Percentiles rank a stretch among this genome's conserved stretches.
These are phyloP conservation scores for Saxicola maurus DNA, from an alignment of 2,797 vertebrate genomes.

Conservation along the genomic window DNA sequence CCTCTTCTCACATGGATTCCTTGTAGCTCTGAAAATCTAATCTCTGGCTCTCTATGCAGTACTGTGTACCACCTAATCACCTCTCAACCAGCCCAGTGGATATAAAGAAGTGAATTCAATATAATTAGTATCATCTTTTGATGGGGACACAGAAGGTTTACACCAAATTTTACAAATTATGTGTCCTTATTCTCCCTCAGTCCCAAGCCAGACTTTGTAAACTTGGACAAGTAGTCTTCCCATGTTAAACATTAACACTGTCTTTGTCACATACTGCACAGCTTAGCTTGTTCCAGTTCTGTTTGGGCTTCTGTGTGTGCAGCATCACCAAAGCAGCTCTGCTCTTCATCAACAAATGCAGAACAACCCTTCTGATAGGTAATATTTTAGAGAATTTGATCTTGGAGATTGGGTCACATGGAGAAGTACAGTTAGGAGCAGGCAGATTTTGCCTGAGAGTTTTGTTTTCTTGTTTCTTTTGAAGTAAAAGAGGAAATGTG, in stretches of 20 bases:
- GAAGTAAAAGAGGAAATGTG: slow-evolving; percentile 53
- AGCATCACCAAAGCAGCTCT: not conserved
- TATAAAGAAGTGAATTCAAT: not conserved
- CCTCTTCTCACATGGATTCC: not conserved
- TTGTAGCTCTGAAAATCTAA: not conserved
- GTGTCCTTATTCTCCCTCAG: not conserved
- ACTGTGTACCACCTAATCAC: not conserved
- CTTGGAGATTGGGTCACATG: not conserved
- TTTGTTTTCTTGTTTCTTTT: slow-evolving; percentile 41
- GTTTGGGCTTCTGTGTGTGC: not conserved
- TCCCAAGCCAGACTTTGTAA: not conserved
- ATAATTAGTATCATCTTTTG: not conserved
- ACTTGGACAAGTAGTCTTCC: not conserved
- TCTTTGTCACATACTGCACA: not conserved
- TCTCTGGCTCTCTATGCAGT: not conserved
- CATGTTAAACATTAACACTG: not conserved
- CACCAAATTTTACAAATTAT: not conserved
- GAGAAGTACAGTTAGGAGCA: not conserved
- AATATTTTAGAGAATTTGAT: slow-evolving; percentile 1
- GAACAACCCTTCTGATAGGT: not conserved
- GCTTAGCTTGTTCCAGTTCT: not conserved
- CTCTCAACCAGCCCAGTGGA: not conserved
- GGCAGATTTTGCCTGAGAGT: not conserved
- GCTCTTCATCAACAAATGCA: not conserved
- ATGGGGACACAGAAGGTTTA: not conserved